Percentiles rank a stretch among this genome's conserved stretches.
Evolutionary conservation across 37 sponge, comb jelly and placozoan species (phyloP).

Genomic region (Diacarnus erythraeanus): DNA sequence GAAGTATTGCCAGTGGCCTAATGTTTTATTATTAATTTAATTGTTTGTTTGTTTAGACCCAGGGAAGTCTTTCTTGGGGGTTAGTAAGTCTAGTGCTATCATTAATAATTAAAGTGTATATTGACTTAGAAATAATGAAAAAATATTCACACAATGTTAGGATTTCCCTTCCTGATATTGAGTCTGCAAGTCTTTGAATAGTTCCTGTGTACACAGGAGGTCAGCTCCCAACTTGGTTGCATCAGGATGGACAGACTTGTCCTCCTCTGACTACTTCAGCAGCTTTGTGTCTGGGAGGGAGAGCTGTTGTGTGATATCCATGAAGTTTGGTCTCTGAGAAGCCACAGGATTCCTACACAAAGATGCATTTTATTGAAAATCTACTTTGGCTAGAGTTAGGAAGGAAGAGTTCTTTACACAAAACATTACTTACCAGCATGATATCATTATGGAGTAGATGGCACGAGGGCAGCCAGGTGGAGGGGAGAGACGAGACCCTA

Average conservation of each 20-base stretch:
- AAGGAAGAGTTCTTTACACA: not conserved
- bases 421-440: conserved; percentile 7
- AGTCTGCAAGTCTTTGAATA: conserved; percentile 39
- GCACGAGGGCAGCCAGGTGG: conserved; percentile 3
- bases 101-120: too few species aligned
- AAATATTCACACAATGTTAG: too few species aligned
- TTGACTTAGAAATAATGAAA: too few species aligned
- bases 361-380: too few species aligned
- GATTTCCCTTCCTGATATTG: too few species aligned
- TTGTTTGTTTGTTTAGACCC: too few species aligned
- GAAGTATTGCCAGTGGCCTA: too few species aligned
- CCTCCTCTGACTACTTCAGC: conserved; percentile 41
- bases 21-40: too few species aligned
- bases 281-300: conserved; percentile 26
- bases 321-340: conserved; percentile 19
- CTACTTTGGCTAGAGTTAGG: not conserved
- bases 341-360: conserved; percentile 18
- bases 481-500: conserved; percentile 4
- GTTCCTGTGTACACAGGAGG: conserved; percentile 8
- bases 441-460: not conserved
- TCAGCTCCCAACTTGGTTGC: conserved; percentile 33
- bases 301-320: conserved; percentile 5
- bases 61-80: too few species aligned
- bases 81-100: too few species aligned
- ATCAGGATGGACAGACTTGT: conserved; percentile 24